Percentiles rank a stretch among this genome's conserved stretches.
phyloP scores from a whole-genome alignment of 2,113 vertebrate species.

The Arizona elegans region DNA sequence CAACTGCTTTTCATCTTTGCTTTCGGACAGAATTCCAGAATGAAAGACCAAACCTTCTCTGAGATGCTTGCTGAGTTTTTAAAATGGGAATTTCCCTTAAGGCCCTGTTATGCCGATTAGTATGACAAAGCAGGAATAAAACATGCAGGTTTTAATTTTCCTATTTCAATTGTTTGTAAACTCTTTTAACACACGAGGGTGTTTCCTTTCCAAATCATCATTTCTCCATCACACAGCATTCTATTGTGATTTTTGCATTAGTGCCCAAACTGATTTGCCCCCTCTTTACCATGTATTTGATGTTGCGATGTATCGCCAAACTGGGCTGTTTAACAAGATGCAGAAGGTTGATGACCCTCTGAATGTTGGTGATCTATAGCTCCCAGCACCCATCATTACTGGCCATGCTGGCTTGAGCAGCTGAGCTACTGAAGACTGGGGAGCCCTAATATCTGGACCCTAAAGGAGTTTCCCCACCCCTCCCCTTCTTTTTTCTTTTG shows the following conservation, averaged over 20 bases:
- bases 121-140: not conserved
- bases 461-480: not conserved
- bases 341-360: not conserved
- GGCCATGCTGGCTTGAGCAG: not conserved
- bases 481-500: not conserved
- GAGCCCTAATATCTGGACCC: not conserved
- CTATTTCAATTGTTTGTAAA: not conserved
- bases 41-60: not conserved
- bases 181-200: not conserved
- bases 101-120: rapidly evolving
- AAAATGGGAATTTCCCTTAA: not conserved
- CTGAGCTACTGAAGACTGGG: not conserved
- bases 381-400: not conserved
- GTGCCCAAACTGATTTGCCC: not conserved
- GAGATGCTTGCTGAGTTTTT: not conserved
- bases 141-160: not conserved
- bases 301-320: not conserved
- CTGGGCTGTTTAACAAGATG: not conserved
- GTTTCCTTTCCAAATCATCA: not conserved
- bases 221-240: not conserved
- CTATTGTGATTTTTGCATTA: not conserved
- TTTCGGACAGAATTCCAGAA: not conserved
- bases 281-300: not conserved
- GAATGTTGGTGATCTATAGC: not conserved
- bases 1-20: not conserved